Conservation (phyloP, 1,140 invertebrate species). For the Drosophila prosaltans region DNA sequence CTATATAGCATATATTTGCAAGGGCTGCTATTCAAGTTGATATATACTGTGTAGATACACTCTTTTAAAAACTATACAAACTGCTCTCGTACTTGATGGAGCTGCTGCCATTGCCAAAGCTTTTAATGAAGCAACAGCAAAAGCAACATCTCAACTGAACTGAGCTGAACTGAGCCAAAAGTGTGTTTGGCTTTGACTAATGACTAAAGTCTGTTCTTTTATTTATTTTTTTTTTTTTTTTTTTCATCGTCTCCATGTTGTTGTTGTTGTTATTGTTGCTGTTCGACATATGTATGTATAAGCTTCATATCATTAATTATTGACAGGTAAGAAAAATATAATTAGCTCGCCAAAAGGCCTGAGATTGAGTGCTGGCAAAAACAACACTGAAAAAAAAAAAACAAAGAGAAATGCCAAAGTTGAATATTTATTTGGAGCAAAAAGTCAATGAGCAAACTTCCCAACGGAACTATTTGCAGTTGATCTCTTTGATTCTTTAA, state of each 20-base stretch:
- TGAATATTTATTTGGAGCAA: too few relatives aligned
- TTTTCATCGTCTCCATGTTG: not conserved
- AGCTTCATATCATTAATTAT: constrained; percentile 63
- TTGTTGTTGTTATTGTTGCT: not conserved
- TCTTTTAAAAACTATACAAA: too few relatives aligned
- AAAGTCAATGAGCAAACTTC: too few relatives aligned
- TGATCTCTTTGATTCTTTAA: too few relatives aligned
- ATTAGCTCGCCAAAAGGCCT: constrained; percentile 42
- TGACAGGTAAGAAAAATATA: constrained; percentile 61
- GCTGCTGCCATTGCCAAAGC: not conserved
- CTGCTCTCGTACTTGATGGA: not conserved
- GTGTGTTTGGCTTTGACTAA: constrained; percentile 57
- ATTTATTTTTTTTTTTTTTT: not conserved
- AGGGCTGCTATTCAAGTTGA: not conserved
- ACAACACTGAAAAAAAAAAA: not conserved
- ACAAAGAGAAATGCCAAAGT: not conserved
- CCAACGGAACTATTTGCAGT: too few relatives aligned
- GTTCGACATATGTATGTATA: not conserved
- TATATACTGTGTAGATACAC: too few relatives aligned
- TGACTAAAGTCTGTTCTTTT: constrained; percentile 43
- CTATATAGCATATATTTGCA: not conserved
- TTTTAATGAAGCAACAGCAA: constrained; percentile 20
- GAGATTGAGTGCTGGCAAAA: constrained; percentile 26
- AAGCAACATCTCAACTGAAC: constrained; percentile 25
- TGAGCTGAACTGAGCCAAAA: constrained; percentile 9